Percentiles rank a stretch among this genome's conserved stretches.
phyloP scores from a whole-genome alignment of 2,113 vertebrate species.

The Phaetusa simplex region DNA sequence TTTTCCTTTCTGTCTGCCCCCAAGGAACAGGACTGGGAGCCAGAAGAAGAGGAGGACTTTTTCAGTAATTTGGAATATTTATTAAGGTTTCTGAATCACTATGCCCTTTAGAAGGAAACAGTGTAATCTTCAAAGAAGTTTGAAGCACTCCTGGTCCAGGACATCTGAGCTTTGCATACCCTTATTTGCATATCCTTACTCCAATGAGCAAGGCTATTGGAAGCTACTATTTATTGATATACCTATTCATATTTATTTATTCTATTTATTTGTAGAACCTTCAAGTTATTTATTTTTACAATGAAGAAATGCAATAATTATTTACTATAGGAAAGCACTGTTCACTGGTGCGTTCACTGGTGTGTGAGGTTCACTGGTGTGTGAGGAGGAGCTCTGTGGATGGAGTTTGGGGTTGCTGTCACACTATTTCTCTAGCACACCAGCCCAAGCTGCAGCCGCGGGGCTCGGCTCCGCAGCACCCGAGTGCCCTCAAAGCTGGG shows the following conservation, averaged over 20 bases:
- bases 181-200: background rate
- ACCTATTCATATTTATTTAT: slow-evolving; percentile 40
- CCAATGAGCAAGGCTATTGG: background rate
- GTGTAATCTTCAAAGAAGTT: background rate
- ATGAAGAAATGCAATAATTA: background rate
- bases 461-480: background rate
- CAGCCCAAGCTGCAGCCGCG: background rate
- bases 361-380: background rate
- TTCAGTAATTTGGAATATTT: background rate
- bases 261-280: slow-evolving; percentile 53
- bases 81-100: background rate
- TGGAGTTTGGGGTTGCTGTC: background rate
- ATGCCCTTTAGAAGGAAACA: accelerated
- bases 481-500: background rate
- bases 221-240: slow-evolving; percentile 23
- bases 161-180: background rate
- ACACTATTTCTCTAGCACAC: background rate
- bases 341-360: accelerated
- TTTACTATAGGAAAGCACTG: background rate
- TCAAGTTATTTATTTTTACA: slow-evolving; percentile 34
- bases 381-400: background rate
- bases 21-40: background rate
- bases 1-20: background rate
- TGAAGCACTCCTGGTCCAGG: background rate
- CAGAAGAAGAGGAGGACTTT: background rate